A percentile compares a stretch with the other conserved stretches of the same genome.
These are phyloP conservation scores for Tyrannus savana DNA, from an alignment of 2,113 vertebrate genomes.

Conservation along the genomic window DNA sequence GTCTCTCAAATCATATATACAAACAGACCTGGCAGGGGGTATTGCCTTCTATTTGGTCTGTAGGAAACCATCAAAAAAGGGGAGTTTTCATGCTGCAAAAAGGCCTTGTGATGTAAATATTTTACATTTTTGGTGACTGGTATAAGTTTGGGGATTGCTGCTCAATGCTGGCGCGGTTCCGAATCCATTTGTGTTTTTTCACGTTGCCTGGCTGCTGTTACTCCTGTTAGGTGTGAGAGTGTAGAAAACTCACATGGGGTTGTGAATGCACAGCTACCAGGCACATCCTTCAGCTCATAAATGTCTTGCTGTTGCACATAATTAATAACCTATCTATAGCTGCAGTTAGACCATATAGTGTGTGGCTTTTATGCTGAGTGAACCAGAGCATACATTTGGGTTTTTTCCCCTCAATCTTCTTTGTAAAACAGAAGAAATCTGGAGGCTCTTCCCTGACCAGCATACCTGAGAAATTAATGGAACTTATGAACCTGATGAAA, in stretches of 20 bases:
- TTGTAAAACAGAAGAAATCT: constrained; percentile 29
- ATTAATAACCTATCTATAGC: neutral
- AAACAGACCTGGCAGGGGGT: constrained; percentile 73
- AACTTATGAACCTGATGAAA: constrained; percentile 57
- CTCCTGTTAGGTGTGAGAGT: neutral
- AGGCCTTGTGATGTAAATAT: neutral
- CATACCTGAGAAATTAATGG: constrained; percentile 50
- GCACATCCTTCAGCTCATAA: neutral
- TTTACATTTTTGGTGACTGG: neutral
- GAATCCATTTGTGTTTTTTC: neutral
- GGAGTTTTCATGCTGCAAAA: constrained; percentile 55
- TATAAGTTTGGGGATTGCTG: neutral
- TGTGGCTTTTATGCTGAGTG: neutral
- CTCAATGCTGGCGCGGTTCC: neutral
- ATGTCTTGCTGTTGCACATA: neutral
- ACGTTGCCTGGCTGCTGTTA: neutral
- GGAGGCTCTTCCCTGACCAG: constrained; percentile 6
- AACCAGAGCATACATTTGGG: neutral
- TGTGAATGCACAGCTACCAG: neutral
- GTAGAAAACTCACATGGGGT: neutral
- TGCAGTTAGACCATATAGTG: neutral
- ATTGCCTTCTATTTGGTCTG: constrained; percentile 68
- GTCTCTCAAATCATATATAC: constrained; percentile 73
- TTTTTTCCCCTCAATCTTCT: constrained; percentile 44
- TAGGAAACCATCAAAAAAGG: constrained; percentile 64